phyloP scores from a whole-genome alignment of 1,140 invertebrate genomes.

The Conus ventricosus region DNA sequence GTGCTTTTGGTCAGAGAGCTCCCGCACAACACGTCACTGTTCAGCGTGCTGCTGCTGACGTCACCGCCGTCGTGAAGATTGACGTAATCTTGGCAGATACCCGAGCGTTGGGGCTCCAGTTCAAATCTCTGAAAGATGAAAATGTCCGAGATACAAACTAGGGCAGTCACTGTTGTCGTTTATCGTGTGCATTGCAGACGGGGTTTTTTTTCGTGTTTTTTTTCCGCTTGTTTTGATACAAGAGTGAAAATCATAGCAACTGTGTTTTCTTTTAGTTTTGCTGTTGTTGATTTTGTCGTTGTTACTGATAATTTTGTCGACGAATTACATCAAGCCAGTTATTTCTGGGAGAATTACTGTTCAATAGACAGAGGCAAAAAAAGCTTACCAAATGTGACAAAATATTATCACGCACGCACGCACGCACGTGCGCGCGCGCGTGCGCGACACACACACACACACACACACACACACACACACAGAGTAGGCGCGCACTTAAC shows the following conservation, averaged over 20 bases:
- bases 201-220: too few relatives aligned
- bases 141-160: not conserved
- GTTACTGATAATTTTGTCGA: too few relatives aligned
- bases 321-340: too few relatives aligned
- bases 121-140: conserved; percentile 35
- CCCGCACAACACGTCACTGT: conserved; percentile 49
- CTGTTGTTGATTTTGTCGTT: too few relatives aligned
- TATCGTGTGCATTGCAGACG: too few relatives aligned
- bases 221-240: too few relatives aligned
- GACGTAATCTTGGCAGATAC: conserved; percentile 51
- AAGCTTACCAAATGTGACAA: not conserved
- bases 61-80: conserved; percentile 52
- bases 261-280: too few relatives aligned
- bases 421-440: not conserved
- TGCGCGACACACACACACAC: not conserved
- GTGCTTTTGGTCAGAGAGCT: conserved; percentile 24
- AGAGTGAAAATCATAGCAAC: too few relatives aligned
- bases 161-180: too few relatives aligned
- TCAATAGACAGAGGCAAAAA: too few relatives aligned
- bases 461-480: not conserved
- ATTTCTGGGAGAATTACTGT: too few relatives aligned
- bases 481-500: not conserved
- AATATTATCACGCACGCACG: not conserved
- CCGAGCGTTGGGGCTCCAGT: conserved; percentile 34
- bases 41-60: conserved; percentile 27